Conservation (phyloP, 2,113 vertebrate genomes). For the Daubentonia madagascariensis region DNA sequence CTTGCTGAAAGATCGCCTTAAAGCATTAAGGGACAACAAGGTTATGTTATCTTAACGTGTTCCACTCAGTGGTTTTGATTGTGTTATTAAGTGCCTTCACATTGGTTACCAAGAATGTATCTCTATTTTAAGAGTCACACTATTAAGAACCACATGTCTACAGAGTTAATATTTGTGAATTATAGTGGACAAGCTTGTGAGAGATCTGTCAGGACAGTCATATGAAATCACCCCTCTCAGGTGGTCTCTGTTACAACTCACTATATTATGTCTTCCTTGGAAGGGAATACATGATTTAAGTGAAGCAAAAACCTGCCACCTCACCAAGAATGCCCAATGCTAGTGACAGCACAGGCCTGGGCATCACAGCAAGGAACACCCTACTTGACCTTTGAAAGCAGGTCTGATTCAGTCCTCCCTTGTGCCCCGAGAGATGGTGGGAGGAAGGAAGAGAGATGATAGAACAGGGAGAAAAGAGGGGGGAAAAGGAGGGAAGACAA, state of each 20-base stretch:
- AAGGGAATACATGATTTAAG: neutral
- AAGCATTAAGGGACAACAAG: constrained; percentile 38
- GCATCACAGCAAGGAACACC: neutral
- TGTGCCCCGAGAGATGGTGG: neutral
- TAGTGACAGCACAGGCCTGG: neutral
- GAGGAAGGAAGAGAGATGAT: neutral
- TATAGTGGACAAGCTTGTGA: constrained; percentile 1
- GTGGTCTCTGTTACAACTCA: neutral
- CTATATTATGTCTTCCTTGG: neutral
- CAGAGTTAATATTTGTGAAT: constrained; percentile 53
- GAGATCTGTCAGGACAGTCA: constrained; percentile 43
- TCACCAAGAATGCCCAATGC: neutral
- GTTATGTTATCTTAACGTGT: constrained; percentile 8
- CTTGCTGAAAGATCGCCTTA: constrained; percentile 37
- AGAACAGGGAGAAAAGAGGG: neutral
- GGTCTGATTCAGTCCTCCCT: neutral
- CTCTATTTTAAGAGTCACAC: constrained; percentile 27
- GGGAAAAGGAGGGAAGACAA: neutral
- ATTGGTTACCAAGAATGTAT: neutral
- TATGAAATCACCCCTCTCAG: neutral
- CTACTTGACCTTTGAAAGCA: neutral
- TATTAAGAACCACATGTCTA: constrained; percentile 25
- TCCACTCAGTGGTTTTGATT: neutral
- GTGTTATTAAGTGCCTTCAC: neutral
- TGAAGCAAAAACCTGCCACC: neutral